Base-by-base conservation (phyloP, 2,888 invertebrate genomes). In the Rhaphigaster nebulosa region DNA sequence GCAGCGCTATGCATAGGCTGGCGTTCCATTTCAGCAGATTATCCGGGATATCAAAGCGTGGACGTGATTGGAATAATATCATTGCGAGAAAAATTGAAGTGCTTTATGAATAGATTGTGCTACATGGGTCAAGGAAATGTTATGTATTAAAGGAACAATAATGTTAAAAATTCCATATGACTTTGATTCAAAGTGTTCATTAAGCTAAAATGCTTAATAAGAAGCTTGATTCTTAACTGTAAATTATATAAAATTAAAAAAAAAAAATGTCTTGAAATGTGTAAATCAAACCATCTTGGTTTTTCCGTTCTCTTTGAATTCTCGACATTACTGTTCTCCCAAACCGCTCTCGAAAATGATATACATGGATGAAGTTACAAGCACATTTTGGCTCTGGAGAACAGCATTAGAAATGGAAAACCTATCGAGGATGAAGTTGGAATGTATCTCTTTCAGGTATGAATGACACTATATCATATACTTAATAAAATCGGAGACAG, bases 321-420 rank as follows among this genome's bases (percentile, higher is more conserved):
- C 1, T 65, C 18, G 1, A 65, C n/a, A n/a, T n/a, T 10, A 56
- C 56, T 5, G 56, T n/a, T 23, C 15, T 56, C 13, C 1, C 1
- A 29, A n/a, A 65, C 13, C 26, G 8, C 26, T 38, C 23, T 38
- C 23, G 23, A 84, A 26, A n/a, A 84, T 80, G 80, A 84, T 45
- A 1, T 18, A 45, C 41, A 26, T 50, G 84, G 45, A 50, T 18
- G 84, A 84, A 45, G 84, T 84, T n/a, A 50, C 84, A 26, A 84
- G 41, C 15, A 45, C 84, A 50, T 45, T 41, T 84, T 84, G 84
- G 84, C 45, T 45, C 1, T 84, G 84, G 84, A 84, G 84, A 6
- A 84, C 84, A n/a, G 84, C 84, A 15, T 84, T 45, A 41, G 45
- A 84, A 38, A 84, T 84, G 45, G 84, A 84, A 84, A 84, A 84